Evolutionary conservation across 2,797 vertebrate genomes (phyloP).

Genomic region (Coilia nasus): DNA sequence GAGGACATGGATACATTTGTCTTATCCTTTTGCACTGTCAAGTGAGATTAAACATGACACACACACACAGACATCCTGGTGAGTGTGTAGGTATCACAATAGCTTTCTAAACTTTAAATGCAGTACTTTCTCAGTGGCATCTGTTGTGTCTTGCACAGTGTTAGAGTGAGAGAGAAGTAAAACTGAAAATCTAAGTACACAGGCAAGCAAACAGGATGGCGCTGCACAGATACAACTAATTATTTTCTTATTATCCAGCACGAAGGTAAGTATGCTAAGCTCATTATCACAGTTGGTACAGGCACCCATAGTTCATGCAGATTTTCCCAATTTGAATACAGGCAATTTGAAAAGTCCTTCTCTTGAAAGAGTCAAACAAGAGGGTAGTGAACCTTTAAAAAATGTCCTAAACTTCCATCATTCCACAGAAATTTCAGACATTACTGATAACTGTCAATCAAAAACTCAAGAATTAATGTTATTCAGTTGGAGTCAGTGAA

Average conservation of each 20-base stretch:
- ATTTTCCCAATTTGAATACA: slow-evolving; percentile 30
- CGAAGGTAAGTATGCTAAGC: slow-evolving; percentile 45
- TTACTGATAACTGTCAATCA: not conserved
- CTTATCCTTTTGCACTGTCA: not conserved
- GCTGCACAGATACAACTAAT: slow-evolving; percentile 33
- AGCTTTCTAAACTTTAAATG: slow-evolving; percentile 4
- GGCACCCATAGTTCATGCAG: slow-evolving; percentile 32
- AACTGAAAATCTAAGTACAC: slow-evolving; percentile 1
- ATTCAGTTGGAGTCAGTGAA: not conserved
- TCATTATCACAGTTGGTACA: slow-evolving; percentile 43
- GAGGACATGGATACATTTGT: slow-evolving; percentile 10
- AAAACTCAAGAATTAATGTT: not conserved
- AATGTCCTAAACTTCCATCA: slow-evolving; percentile 20
- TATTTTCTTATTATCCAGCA: slow-evolving; percentile 34
- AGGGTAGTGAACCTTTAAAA: slow-evolving; percentile 27
- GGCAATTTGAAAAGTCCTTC: slow-evolving; percentile 12
- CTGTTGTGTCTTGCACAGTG: not conserved
- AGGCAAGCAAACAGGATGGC: slow-evolving; percentile 17
- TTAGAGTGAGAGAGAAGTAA: not conserved
- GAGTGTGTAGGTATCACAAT: not conserved
- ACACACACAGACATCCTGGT: not conserved
- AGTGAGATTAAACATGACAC: slow-evolving; percentile 17
- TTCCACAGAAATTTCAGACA: not conserved
- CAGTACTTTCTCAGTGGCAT: not conserved
- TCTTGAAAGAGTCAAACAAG: slow-evolving; percentile 18